Evolutionary conservation across 2,888 invertebrate genomes (phyloP), one percentile per base, ranked within the genome.

Genomic region (Ashinkailepas kermadecensis): DNA sequence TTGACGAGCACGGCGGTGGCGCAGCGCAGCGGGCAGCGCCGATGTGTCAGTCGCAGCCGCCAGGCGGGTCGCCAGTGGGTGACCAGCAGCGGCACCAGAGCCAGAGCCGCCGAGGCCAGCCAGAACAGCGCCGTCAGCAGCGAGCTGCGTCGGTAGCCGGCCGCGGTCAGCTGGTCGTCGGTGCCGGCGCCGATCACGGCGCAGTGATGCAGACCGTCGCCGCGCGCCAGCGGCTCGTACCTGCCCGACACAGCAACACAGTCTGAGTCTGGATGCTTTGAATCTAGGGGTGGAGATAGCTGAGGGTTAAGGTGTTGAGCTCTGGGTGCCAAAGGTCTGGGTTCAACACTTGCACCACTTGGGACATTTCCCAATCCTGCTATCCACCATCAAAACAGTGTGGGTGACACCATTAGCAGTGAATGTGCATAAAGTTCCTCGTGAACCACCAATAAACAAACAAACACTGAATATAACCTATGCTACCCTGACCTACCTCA

Each of bases 1-100:
- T n/a, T 56, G 59, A 79, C n/a, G 58, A 79, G 25, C n/a, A 79
- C 23, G 15, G 58, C 58, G 57, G 58, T 79, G 79, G 79, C 79
- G 23, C 0, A 11, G 12, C 8, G 13, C 15, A 79, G 58, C 23
- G 58, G 23, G 25, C 79, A 79, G 58, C 58, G 79, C 0, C 79
- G 23, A 58, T 79, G 79, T 7, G 79, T 79, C n/a, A 79, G 23
- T 7, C 23, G 57, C 23, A 79, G 58, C 4, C 58, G 23, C 79
- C 79, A 79, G 58, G 9, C 58, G 18, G 79, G 79, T 15, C 58
- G 58, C 79, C 79, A 79, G 79, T 25, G 15, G 25, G 79, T 15
- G 23, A 79, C 13, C 79, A 79, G 58, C 79, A 79, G 59, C 58
- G 79, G 79, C 79, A 9, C 1, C 79, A 79, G 58, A 13, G 9